Evolutionary conservation across 2,113 vertebrate genomes (phyloP).

Genomic region (Lates calcarifer): DNA sequence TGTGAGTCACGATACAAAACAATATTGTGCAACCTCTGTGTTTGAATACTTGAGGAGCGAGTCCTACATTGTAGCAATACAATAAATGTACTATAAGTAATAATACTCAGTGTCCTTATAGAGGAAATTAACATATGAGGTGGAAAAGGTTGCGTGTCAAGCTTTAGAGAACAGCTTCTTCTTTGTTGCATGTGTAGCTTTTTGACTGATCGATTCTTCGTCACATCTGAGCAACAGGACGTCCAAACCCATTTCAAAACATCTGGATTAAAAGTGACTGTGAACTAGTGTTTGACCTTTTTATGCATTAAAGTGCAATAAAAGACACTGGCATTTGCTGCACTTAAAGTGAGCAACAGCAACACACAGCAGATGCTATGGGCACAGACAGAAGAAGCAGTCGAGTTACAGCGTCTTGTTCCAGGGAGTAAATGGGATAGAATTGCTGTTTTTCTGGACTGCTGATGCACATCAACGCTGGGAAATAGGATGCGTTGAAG

Average conservation of each 20-base stretch:
- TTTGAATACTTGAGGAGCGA: constrained; percentile 3
- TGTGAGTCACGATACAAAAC: not conserved
- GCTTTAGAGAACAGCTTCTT: constrained; percentile 20
- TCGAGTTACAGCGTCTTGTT: constrained; percentile 14
- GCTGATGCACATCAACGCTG: constrained; percentile 39
- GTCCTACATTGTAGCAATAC: not conserved
- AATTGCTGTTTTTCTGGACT: constrained; percentile 52
- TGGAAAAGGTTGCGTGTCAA: constrained; percentile 7
- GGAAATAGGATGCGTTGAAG: constrained; percentile 26
- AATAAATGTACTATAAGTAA: constrained; percentile 3
- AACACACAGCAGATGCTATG: constrained; percentile 33
- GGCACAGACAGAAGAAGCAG: constrained; percentile 33
- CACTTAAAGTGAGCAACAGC: not conserved
- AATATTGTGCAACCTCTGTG: not conserved
- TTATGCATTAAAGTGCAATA: not conserved
- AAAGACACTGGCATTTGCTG: constrained; percentile 1
- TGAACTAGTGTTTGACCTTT: constrained; percentile 31
- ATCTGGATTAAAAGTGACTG: not conserved
- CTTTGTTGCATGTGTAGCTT: not conserved
- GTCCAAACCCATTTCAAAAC: constrained; percentile 7
- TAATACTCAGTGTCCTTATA: not conserved
- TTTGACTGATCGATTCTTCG: not conserved
- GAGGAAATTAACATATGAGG: not conserved
- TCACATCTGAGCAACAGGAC: not conserved
- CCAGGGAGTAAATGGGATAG: constrained; percentile 33